phyloP scores from a whole-genome alignment of 2,888 invertebrate species.

The Drosophila putrida region DNA sequence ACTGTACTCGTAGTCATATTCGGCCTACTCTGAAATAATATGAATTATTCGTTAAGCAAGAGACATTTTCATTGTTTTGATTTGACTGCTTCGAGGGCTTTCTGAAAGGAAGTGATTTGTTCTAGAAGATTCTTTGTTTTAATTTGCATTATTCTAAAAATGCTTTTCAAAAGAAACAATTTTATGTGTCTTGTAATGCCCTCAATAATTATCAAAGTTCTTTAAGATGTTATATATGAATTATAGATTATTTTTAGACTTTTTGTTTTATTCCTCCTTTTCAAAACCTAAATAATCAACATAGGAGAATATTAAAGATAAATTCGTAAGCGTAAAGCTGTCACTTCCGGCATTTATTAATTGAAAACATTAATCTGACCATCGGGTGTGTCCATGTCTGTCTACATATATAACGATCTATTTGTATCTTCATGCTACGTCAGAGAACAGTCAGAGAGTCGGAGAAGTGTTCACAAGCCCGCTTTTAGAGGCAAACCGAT shows the following conservation, averaged over 20 bases:
- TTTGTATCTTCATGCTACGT: background rate
- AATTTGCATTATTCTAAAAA: background rate
- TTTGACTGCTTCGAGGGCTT: background rate
- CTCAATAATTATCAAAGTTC: no score
- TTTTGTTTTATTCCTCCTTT: no score
- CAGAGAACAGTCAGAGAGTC: constrained; percentile 9
- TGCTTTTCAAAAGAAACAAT: no score
- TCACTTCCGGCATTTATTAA: constrained; percentile 15
- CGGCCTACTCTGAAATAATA: constrained; percentile 12
- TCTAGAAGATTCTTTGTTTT: background rate
- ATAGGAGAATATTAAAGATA: background rate
- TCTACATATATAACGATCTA: constrained; percentile 7
- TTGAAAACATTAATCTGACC: constrained; percentile 6
- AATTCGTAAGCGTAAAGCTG: background rate
- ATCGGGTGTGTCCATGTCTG: constrained; percentile 1
- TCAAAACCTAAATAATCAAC: no score
- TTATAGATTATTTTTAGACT: no score
- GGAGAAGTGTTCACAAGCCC: constrained; percentile 16
- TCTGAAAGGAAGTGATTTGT: background rate
- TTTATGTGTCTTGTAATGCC: background rate
- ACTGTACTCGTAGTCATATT: constrained; percentile 13
- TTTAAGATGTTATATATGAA: no score
- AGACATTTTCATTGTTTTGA: constrained; percentile 11
- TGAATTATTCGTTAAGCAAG: constrained; percentile 17
- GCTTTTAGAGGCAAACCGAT: constrained; percentile 12